Evolutionary conservation across 2,888 invertebrate species (phyloP).

Genomic region (Cheilosia impressa): DNA sequence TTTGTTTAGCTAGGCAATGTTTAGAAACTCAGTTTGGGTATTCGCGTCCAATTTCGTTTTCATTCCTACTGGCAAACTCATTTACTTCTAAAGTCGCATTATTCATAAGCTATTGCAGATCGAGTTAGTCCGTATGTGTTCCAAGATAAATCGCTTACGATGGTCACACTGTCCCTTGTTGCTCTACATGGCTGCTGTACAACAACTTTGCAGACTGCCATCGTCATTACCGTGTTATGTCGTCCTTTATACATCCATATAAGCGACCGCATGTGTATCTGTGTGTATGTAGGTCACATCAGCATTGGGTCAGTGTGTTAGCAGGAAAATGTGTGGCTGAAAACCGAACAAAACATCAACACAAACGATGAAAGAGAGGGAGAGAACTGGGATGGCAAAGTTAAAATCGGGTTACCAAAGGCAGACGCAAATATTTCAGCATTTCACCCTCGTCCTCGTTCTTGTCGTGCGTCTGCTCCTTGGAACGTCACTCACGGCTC

Average conservation of each 20-base stretch:
- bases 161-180: conserved; percentile 56
- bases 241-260: conserved; percentile 42
- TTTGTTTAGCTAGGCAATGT: too few relatives aligned
- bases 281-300: conserved; percentile 75
- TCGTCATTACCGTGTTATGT: conserved; percentile 48
- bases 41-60: too few relatives aligned
- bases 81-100: too few relatives aligned
- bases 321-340: conserved; percentile 76
- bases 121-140: not conserved
- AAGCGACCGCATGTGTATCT: conserved; percentile 34
- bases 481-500: conserved; percentile 52
- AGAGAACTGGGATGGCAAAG: conserved; percentile 65
- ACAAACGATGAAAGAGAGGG: conserved; percentile 12
- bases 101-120: too few relatives aligned
- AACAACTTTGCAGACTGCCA: conserved; percentile 56
- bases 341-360: conserved; percentile 44
- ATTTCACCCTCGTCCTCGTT: conserved; percentile 48
- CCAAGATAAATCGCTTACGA: not conserved
- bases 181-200: conserved; percentile 47
- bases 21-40: too few relatives aligned
- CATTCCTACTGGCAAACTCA: too few relatives aligned
- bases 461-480: conserved; percentile 29
- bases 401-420: conserved; percentile 67
- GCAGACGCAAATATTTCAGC: conserved; percentile 70
- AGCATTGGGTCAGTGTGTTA: conserved; percentile 83